phyloP scores from a whole-genome alignment of 1,140 invertebrate species.

The Diplogasteroides magnus region DNA sequence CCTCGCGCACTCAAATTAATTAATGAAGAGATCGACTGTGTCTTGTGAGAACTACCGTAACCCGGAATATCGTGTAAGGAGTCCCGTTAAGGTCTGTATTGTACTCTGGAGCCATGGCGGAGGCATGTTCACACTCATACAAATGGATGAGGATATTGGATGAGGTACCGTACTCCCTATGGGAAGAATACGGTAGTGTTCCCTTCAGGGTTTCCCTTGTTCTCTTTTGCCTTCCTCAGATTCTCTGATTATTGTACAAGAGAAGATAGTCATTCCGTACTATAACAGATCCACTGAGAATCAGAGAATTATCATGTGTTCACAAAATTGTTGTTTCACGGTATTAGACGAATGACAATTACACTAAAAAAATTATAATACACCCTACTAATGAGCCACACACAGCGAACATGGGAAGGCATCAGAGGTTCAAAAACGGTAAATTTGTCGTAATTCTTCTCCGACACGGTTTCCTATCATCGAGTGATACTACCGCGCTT shows the following conservation, averaged over 20 bases:
- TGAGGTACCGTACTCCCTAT: background rate
- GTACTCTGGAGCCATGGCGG: background rate
- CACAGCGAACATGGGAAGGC: no score
- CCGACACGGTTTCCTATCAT: no score
- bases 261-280: slow-evolving; percentile 18
- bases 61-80: background rate
- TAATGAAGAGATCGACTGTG: background rate
- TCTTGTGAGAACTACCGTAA: slow-evolving; percentile 3
- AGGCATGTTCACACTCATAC: no score
- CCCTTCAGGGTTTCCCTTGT: background rate
- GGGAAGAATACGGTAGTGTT: background rate
- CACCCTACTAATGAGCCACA: no score
- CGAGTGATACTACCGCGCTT: no score
- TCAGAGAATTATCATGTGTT: no score
- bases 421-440: no score
- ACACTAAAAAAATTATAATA: no score
- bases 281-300: no score
- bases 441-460: no score
- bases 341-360: no score
- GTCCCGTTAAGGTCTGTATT: background rate
- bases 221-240: background rate
- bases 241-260: background rate
- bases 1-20: background rate
- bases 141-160: background rate
- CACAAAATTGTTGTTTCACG: no score